Evolutionary conservation across 2,113 vertebrate species (phyloP), one percentile per base, ranked within the genome.

Genomic region (Gnathonemus echidnorhynchus): DNA sequence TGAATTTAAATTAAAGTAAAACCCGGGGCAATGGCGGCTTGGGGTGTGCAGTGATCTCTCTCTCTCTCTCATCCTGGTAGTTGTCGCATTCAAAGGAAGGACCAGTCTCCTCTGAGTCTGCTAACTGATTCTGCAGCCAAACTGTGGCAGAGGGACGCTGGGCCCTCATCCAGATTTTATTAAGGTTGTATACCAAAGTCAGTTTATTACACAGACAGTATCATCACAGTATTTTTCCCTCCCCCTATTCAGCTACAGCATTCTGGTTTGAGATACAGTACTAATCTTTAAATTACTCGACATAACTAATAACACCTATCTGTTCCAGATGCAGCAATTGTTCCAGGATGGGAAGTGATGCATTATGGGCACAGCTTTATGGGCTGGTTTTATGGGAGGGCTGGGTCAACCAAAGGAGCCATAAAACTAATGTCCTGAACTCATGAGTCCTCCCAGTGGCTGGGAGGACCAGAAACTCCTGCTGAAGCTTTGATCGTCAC

Each of bases 11-110:
- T 35, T 90, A 48, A 52, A 85, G 52, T 9, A 85, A n/a, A 49
- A 66, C 46, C n/a, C 1, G 3, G 48, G 70, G 70, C 31, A n/a
- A 35, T 19, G 83, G 53, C 0, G n/a, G 50, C 74, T 53, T 42
- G 83, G 58, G 24, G 88, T 88, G 89, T 80, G 62, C 77, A 62
- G 77, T 39, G 66, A 74, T 88, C 62, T 27, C 42, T 66, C 42
- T 66, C 2, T 58, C 62, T 5, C 62, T 52, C 13, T 10, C 21
- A 35, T 52, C 31, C 46, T n/a, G 49, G 3, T n/a, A 5, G 62
- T 15, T 31, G 31, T 42, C 2, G 1, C n/a, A 89, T 31, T 80
- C 3, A 17, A 15, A 74, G 46, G 35, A 66, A 88, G 35, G 5
- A 3, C 27, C 74, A 87, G 13, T 7, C 21, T 56, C 49, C 88